Conservation (phyloP, 2,888 invertebrate species). For the Rhogogaster chlorosoma region DNA sequence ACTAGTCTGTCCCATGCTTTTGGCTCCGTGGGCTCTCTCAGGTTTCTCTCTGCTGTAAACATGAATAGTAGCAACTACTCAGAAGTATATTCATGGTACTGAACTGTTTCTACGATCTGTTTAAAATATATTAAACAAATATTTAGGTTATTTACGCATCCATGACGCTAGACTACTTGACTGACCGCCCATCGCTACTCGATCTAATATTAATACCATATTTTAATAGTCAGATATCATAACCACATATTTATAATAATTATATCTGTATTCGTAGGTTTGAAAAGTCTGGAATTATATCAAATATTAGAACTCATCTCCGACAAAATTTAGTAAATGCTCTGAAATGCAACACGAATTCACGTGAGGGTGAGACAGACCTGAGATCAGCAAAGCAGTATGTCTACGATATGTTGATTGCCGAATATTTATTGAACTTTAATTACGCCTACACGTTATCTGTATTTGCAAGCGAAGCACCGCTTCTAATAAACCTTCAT, state of each 20-base stretch:
- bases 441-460: constrained; percentile 75
- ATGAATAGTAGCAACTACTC: constrained; percentile 72
- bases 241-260: constrained; percentile 4
- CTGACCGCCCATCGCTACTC: background rate
- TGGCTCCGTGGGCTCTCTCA: too few relatives aligned
- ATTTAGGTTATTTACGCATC: background rate
- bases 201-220: background rate
- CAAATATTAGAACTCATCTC: constrained; percentile 73
- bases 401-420: constrained; percentile 73
- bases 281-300: constrained; percentile 74
- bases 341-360: constrained; percentile 69
- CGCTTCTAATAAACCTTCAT: constrained; percentile 71
- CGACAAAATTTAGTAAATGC: constrained; percentile 74
- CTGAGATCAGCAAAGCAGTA: constrained; percentile 74
- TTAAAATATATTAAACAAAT: background rate
- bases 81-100: constrained; percentile 73
- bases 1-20: too few relatives aligned
- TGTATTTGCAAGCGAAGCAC: constrained; percentile 75
- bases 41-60: too few relatives aligned
- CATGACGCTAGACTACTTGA: background rate
- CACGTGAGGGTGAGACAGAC: constrained; percentile 60
- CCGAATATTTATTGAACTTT: constrained; percentile 73
- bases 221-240: background rate
- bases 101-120: constrained; percentile 6
- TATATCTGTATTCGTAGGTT: constrained; percentile 66